phyloP scores from a whole-genome alignment of 2,113 vertebrate genomes.

The Notothenia rossii region DNA sequence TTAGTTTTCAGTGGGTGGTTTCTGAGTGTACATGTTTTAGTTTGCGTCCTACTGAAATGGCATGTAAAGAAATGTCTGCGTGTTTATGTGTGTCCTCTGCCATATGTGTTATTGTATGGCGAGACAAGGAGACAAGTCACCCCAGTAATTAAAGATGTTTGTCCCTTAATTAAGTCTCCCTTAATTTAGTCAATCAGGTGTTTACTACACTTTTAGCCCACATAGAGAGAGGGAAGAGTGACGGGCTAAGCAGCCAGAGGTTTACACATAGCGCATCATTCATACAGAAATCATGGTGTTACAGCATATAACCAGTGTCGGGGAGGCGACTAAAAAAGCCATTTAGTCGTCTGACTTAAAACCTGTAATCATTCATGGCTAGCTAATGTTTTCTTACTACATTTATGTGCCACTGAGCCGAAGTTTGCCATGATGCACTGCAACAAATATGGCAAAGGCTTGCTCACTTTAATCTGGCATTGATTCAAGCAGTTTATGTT shows the following conservation, averaged over 20 bases:
- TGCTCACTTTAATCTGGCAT: neutral
- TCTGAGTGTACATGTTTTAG: conserved; percentile 42
- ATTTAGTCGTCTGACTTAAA: neutral
- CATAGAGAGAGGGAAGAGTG: too few species aligned
- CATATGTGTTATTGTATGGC: neutral
- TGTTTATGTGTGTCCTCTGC: neutral
- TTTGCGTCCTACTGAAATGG: conserved; percentile 27
- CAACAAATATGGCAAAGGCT: neutral
- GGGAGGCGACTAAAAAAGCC: too few species aligned
- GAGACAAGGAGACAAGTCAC: neutral
- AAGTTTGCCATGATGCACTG: neutral
- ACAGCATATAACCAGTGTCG: neutral
- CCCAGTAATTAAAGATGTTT: too few species aligned
- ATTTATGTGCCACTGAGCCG: neutral
- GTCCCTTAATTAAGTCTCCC: too few species aligned
- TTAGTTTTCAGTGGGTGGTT: conserved; percentile 67
- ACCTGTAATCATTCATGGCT: neutral
- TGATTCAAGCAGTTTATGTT: neutral
- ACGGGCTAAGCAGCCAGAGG: too few species aligned
- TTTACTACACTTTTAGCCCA: too few species aligned
- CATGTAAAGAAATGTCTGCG: neutral
- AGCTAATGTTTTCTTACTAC: neutral
- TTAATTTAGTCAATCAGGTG: too few species aligned
- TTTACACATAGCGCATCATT: too few species aligned
- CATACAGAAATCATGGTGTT: neutral